Percentiles rank a stretch among this genome's conserved stretches.
These are phyloP conservation scores for Holcopasites calliopsidis DNA, from an alignment of 1,140 invertebrate genomes.

Conservation along the genomic window DNA sequence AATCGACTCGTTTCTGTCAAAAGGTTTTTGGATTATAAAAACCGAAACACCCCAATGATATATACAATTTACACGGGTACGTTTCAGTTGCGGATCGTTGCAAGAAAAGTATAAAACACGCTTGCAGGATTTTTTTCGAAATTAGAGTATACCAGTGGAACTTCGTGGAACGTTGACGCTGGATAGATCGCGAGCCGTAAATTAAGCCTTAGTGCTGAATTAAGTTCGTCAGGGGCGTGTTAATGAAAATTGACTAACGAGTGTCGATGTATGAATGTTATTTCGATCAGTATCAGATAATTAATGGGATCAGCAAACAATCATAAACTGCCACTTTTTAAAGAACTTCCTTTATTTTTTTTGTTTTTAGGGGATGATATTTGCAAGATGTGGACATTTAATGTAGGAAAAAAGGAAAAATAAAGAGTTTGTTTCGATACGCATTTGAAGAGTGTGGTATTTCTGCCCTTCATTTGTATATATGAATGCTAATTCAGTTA, in stretches of 20 bases:
- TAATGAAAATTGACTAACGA: background rate
- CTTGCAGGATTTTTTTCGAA: background rate
- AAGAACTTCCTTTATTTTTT: background rate
- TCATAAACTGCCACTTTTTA: too few relatives aligned
- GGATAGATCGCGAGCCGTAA: conserved; percentile 18
- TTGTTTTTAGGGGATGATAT: background rate
- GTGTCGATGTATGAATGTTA: background rate
- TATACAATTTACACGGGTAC: conserved; percentile 8
- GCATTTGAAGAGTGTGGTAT: background rate
- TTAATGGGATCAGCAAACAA: too few relatives aligned
- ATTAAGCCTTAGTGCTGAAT: conserved; percentile 6
- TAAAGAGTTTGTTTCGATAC: background rate
- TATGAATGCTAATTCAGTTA: background rate
- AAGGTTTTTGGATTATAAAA: conserved; percentile 6
- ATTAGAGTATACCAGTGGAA: conserved; percentile 27
- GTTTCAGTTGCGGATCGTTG: background rate
- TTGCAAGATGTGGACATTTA: background rate
- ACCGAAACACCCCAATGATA: background rate
- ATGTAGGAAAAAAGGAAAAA: background rate
- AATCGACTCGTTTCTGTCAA: conserved; percentile 18
- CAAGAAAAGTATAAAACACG: background rate
- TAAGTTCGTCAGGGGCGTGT: conserved; percentile 8
- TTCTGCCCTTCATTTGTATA: background rate
- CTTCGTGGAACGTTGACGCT: conserved; percentile 6
- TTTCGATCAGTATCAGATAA: too few relatives aligned